phyloP scores from a whole-genome alignment of 2,888 invertebrate species.

The Aelia acuminata region DNA sequence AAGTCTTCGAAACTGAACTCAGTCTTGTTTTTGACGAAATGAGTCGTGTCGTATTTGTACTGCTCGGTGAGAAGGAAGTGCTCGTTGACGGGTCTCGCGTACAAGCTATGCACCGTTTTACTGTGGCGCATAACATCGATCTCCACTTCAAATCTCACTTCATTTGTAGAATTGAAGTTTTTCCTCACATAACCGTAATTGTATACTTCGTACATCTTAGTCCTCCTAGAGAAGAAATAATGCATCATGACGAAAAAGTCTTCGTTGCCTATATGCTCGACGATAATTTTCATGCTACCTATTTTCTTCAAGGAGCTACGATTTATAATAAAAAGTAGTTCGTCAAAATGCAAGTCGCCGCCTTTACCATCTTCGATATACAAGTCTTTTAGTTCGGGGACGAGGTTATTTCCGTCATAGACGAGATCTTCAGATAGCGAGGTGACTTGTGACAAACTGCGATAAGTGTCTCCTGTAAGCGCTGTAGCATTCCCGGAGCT shows the following conservation, averaged over 20 bases:
- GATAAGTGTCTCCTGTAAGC: neutral
- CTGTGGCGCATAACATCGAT: neutral
- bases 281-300: neutral
- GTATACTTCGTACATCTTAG: neutral
- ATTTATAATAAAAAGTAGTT: neutral
- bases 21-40: neutral
- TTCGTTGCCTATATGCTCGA: neutral
- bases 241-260: slow-evolving; percentile 2
- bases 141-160: slow-evolving; percentile 14
- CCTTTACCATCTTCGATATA: neutral
- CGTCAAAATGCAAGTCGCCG: neutral
- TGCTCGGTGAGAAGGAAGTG: neutral
- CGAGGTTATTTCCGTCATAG: neutral
- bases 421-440: neutral
- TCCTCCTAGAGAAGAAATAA: neutral
- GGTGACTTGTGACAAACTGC: neutral
- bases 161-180: slow-evolving; percentile 35
- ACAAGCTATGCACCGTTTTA: neutral
- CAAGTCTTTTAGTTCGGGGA: neutral
- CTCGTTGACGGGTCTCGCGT: neutral
- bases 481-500: neutral
- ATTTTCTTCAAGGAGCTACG: neutral
- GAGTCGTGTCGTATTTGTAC: neutral
- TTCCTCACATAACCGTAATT: slow-evolving; percentile 17
- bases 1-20: slow-evolving; percentile 16